These are phyloP conservation scores for Adelges cooleyi DNA, from an alignment of 1,140 invertebrate species.

Conservation along the genomic window DNA sequence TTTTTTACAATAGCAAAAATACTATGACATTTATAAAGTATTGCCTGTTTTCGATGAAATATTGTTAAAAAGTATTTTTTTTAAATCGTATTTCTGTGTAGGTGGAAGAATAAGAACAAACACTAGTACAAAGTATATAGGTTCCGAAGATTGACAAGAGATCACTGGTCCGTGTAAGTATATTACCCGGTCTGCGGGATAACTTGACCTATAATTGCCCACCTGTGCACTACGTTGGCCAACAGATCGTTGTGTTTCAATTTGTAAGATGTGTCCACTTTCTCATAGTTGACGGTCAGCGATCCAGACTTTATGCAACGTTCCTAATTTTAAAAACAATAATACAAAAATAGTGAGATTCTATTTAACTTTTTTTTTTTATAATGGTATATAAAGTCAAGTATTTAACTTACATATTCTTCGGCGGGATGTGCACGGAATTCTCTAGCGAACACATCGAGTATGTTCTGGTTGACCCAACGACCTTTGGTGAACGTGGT, in stretches of 20 bases:
- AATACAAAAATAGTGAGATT: conserved; percentile 8
- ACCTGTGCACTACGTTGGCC: conserved; percentile 92
- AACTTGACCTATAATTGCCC: too few relatives aligned
- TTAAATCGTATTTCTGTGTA: too few relatives aligned
- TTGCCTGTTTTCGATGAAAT: too few relatives aligned
- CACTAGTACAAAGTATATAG: too few relatives aligned
- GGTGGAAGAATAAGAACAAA: too few relatives aligned
- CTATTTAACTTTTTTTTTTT: background rate
- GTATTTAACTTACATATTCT: conserved; percentile 53
- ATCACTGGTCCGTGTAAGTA: too few relatives aligned
- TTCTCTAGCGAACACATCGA: conserved; percentile 88
- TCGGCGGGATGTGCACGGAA: conserved; percentile 86
- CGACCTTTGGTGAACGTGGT: conserved; percentile 93
- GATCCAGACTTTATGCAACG: conserved; percentile 80
- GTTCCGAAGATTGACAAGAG: too few relatives aligned
- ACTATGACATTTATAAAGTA: too few relatives aligned
- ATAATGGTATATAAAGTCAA: background rate
- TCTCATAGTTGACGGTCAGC: conserved; percentile 88
- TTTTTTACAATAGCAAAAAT: too few relatives aligned
- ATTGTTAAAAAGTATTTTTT: too few relatives aligned
- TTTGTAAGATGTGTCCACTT: conserved; percentile 80
- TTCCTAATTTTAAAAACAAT: conserved; percentile 44
- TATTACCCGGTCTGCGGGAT: too few relatives aligned
- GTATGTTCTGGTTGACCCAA: conserved; percentile 89
- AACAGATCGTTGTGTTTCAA: conserved; percentile 89